Base-by-base conservation (phyloP, 2,113 vertebrate genomes). In the Danionella cerebrum region DNA sequence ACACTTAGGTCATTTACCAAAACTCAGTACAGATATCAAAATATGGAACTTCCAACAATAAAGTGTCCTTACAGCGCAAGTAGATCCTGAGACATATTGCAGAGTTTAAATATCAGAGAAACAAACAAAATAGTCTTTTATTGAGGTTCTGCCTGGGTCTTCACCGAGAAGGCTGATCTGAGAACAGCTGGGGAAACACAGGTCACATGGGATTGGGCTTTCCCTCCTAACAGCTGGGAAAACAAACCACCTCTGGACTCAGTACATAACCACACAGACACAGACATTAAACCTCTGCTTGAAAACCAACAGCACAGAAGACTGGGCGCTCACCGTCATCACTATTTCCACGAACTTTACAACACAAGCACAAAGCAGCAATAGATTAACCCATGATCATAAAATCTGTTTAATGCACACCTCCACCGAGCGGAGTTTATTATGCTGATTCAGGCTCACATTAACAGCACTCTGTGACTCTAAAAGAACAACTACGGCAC, bases 151-250 rank as follows among this genome's bases (percentile, higher is more conserved):
- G 38, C 38, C 48, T 18, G 18, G 19, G 19, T 74, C 41, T 27
- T 39, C 12, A 21, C 57, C 42, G 58, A 63, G 50, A 42, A 55
- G 55, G 68, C 84, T 84, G 84, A 87, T 87, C 81, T 78, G 14
- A 67, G 74, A 83, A 79, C 88, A 90, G 87, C 88, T 88, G 87
- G 78, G 84, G 86, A 84, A 90, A 88, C 85, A 89, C 70, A 50
- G 74, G 71, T 85, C 85, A 82, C 80, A 71, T 76, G 85, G 80
- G 84, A 84, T 78, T 75, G 73, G 78, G 76, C 83, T 83, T 85
- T 84, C 76, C 78, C 78, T 86, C 65, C 78, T 81, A 88, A 87
- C 88, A 90, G 87, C 88, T 90, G 87, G 84, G 72, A 78, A 87
- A 87, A 89, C 80, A 89, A 72, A 76, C 50, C 69, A 69, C 51